Percentiles rank a stretch among this genome's conserved stretches.
Evolutionary conservation across 2,113 vertebrate species (phyloP).

Genomic region (Willisornis vidua): DNA sequence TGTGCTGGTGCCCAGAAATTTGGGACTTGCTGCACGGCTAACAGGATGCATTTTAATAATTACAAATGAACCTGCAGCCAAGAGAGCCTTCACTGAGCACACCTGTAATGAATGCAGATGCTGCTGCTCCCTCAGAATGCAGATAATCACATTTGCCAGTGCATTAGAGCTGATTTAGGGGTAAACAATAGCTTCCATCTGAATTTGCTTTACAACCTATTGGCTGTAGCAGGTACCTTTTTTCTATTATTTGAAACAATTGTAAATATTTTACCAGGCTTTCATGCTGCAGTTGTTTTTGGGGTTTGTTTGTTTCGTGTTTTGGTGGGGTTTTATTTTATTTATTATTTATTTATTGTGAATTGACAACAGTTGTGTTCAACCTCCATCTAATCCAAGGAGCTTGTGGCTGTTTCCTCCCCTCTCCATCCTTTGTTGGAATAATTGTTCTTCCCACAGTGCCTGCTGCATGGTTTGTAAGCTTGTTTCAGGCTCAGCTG

Average conservation of each 20-base stretch:
- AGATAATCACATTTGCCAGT: slow-evolving; percentile 29
- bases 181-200: slow-evolving; percentile 25
- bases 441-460: slow-evolving; percentile 72
- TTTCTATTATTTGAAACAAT: slow-evolving; percentile 31
- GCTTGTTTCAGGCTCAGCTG: slow-evolving; percentile 65
- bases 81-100: slow-evolving; percentile 13
- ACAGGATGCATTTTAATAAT: slow-evolving; percentile 48
- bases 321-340: not conserved
- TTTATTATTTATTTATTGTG: slow-evolving; percentile 50
- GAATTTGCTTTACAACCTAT: not conserved
- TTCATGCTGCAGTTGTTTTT: slow-evolving; percentile 33
- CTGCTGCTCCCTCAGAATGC: not conserved
- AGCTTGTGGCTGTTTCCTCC: not conserved
- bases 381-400: slow-evolving; percentile 33
- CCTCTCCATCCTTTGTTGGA: slow-evolving; percentile 58
- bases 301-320: not conserved
- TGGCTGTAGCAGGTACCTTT: not conserved
- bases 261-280: slow-evolving; percentile 63
- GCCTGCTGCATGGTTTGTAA: slow-evolving; percentile 70
- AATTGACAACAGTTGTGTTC: slow-evolving; percentile 51
- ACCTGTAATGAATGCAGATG: slow-evolving; percentile 50
- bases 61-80: slow-evolving; percentile 21
- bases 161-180: slow-evolving; percentile 41
- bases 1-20: not conserved
- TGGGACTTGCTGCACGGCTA: not conserved